phyloP scores from a whole-genome alignment of 2,888 invertebrate species.

The Ganaspis brasiliensis region DNA sequence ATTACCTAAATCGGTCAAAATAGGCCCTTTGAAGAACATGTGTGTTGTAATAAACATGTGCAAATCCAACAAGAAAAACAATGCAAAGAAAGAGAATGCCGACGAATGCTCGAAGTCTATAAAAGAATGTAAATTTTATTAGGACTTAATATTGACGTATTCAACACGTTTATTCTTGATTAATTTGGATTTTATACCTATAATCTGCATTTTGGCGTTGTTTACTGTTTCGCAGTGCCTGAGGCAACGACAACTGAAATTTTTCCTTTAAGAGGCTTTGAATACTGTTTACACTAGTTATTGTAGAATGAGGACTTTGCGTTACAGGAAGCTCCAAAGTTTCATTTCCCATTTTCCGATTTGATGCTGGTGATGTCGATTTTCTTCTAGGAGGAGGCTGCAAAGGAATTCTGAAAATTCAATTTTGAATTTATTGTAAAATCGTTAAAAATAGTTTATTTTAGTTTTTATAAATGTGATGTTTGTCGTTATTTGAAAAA shows the following conservation, averaged over 20 bases:
- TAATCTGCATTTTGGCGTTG: conserved; percentile 78
- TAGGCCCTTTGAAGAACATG: conserved; percentile 91
- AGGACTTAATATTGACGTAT: too few species aligned
- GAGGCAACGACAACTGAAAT: conserved; percentile 84
- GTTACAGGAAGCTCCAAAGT: conserved; percentile 82
- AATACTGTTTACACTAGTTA: conserved; percentile 92
- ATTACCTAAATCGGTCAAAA: conserved; percentile 87
- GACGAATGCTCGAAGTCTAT: conserved; percentile 91
- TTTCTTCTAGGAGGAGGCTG: conserved; percentile 84
- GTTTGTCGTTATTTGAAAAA: conserved; percentile 42
- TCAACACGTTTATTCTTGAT: too few species aligned
- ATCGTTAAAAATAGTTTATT: too few species aligned
- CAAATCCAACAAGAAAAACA: conserved; percentile 91
- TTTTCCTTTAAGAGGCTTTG: conserved; percentile 92
- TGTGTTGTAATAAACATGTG: conserved; percentile 91
- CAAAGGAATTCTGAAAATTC: conserved; percentile 83
- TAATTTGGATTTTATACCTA: conserved; percentile 65
- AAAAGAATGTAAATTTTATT: conserved; percentile 65
- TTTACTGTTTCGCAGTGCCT: conserved; percentile 75
- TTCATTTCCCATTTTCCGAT: conserved; percentile 82
- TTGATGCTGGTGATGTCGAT: conserved; percentile 83
- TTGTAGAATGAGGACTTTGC: conserved; percentile 88
- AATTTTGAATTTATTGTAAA: too few species aligned
- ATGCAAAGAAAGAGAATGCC: conserved; percentile 90
- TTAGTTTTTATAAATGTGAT: conserved; percentile 9